Conservation (phyloP, 23 tunicate genomes). For the Oikopleura albicans region DNA sequence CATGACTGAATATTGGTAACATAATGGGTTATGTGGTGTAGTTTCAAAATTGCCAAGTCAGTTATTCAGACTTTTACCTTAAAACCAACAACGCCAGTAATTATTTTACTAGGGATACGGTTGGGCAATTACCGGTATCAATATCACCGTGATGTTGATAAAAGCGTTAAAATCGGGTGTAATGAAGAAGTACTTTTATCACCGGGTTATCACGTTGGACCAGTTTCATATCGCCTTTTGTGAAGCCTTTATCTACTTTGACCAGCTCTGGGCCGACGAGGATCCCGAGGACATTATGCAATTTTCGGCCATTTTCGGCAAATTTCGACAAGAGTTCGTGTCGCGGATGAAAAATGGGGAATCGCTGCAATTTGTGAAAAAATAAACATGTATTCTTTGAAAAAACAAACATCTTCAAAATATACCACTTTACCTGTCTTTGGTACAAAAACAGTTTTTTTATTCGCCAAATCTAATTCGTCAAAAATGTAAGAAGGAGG, state of each 20-base stretch:
- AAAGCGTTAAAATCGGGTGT: background rate
- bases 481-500: no score
- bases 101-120: background rate
- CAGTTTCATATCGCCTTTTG: background rate
- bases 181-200: background rate
- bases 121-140: slow-evolving; percentile 6
- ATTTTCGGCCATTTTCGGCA: background rate
- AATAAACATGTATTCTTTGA: background rate
- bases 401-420: no score
- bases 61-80: no score
- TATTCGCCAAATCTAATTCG: no score
- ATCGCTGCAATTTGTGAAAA: background rate
- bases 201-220: background rate
- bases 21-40: no score
- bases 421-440: no score
- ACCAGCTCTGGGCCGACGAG: background rate
- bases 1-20: no score
- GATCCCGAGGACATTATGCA: slow-evolving; percentile 17
- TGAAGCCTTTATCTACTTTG: background rate
- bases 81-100: no score
- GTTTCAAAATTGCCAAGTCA: no score
- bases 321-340: background rate
- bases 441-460: no score
- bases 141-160: background rate
- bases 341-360: background rate